Evolutionary conservation across 2,797 vertebrate genomes (phyloP).

Genomic region (Myripristis jacobus): DNA sequence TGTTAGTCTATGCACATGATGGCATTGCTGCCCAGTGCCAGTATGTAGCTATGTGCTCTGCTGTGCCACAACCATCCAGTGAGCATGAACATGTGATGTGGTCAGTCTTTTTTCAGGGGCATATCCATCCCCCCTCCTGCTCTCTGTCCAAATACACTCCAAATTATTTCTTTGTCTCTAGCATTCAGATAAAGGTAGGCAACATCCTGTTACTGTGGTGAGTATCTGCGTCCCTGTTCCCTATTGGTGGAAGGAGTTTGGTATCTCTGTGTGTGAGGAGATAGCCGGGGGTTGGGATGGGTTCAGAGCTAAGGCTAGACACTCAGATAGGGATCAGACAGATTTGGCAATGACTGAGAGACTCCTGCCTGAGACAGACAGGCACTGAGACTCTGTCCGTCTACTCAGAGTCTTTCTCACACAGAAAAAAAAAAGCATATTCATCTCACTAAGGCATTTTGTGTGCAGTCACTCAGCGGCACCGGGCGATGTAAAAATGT

Average conservation of each 20-base stretch:
- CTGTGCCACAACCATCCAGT: neutral
- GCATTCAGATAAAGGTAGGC: constrained; percentile 51
- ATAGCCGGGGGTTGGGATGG: constrained; percentile 59
- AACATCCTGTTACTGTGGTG: constrained; percentile 56
- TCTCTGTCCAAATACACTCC: constrained; percentile 10
- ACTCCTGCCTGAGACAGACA: constrained; percentile 57
- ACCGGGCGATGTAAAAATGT: too few species aligned
- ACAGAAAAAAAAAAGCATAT: neutral
- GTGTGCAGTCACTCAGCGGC: too few species aligned
- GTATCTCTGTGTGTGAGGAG: constrained; percentile 72
- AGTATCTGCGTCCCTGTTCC: constrained; percentile 58
- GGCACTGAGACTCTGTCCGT: constrained; percentile 17
- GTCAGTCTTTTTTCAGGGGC: neutral
- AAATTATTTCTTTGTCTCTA: constrained; percentile 49
- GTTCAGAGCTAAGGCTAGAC: constrained; percentile 78
- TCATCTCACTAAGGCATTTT: neutral
- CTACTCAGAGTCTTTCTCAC: constrained; percentile 2
- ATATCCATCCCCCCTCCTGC: neutral
- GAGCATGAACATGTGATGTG: neutral
- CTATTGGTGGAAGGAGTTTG: constrained; percentile 46
- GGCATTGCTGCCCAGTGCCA: neutral
- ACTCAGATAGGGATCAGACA: constrained; percentile 81
- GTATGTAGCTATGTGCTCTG: too few species aligned
- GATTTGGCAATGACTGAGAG: constrained; percentile 70
- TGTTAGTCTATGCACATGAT: too few species aligned